Percentiles rank a stretch among this genome's conserved stretches.
Conservation (phyloP, 2,113 vertebrate species). For the Cyanoramphus novaezelandiae region DNA sequence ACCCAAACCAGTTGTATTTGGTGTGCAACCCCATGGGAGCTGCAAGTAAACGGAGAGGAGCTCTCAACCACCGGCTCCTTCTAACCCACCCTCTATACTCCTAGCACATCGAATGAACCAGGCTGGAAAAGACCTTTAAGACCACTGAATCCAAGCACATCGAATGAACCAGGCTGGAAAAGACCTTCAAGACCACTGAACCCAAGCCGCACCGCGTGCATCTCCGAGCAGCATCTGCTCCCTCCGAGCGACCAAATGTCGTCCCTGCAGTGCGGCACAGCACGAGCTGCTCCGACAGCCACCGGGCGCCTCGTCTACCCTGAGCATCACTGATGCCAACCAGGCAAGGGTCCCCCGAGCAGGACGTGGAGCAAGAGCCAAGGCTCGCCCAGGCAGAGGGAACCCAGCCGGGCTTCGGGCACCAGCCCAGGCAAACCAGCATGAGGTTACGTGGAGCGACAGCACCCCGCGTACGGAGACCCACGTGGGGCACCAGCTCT, state of each 20-base stretch:
- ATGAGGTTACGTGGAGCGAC: accelerated
- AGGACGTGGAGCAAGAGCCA: not conserved
- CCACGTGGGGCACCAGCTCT: not conserved
- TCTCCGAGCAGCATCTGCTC: not conserved
- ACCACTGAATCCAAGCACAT: too few species aligned
- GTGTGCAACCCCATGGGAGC: accelerated
- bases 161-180: too few species aligned
- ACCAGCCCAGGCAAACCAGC: not conserved
- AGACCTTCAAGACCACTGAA: too few species aligned
- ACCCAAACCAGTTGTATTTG: not conserved
- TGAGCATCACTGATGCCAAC: not conserved
- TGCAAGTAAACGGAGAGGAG: accelerated
- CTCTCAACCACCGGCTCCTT: not conserved
- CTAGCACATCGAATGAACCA: too few species aligned
- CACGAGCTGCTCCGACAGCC: not conserved
- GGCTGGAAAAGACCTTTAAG: not conserved
- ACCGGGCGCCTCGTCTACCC: not conserved
- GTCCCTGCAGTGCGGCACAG: not conserved
- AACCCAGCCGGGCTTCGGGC: not conserved
- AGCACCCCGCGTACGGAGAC: accelerated
- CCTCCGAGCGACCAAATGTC: not conserved
- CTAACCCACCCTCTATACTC: not conserved
- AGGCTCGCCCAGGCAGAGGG: not conserved
- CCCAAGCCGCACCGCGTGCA: not conserved
- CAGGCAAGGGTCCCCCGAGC: not conserved